Evolutionary conservation across 2,888 invertebrate species (phyloP).

Genomic region (Catocala sponsa): DNA sequence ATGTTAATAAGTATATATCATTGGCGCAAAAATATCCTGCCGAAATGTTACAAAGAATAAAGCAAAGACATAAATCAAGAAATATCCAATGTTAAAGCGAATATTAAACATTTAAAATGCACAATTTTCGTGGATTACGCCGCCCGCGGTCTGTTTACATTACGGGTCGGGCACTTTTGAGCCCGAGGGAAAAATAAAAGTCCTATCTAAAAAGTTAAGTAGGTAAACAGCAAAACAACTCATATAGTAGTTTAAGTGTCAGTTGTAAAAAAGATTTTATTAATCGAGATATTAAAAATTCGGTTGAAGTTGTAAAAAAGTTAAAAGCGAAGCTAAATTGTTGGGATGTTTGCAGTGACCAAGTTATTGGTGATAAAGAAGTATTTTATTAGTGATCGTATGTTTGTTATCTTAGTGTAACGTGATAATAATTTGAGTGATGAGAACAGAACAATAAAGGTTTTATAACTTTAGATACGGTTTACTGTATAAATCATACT

Average conservation of each 20-base stretch:
- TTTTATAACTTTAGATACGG: no score
- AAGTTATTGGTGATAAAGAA: no score
- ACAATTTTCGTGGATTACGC: background rate
- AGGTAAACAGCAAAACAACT: constrained; percentile 2
- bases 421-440: no score
- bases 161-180: background rate
- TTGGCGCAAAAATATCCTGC: background rate
- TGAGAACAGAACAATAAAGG: no score
- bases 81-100: background rate
- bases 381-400: no score
- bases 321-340: no score
- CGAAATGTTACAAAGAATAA: background rate
- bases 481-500: no score
- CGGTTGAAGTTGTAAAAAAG: no score
- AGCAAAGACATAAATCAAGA: constrained; percentile 2
- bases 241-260: constrained; percentile 1
- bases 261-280: background rate
- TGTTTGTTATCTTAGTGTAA: no score
- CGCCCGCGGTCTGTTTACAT: background rate
- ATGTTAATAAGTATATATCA: background rate
- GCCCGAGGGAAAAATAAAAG: background rate
- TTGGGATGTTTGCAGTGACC: no score
- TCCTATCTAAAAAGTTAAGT: background rate
- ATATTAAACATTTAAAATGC: background rate
- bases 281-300: no score